Evolutionary conservation across 2,888 invertebrate species (phyloP).

Genomic region (Nymphalis urticae): DNA sequence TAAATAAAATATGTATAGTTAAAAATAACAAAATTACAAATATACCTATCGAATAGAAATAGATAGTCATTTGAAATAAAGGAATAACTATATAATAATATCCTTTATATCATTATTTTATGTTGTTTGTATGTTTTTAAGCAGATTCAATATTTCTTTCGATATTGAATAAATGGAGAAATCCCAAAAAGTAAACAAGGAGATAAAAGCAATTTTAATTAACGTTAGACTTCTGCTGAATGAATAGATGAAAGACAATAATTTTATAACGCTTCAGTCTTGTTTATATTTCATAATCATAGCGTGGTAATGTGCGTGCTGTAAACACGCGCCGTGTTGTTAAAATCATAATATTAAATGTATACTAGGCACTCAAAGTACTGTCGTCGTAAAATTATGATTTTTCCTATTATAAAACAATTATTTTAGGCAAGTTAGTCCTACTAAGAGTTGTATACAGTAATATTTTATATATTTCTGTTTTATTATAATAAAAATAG

Average conservation of each 20-base stretch:
- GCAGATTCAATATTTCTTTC: neutral
- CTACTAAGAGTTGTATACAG: neutral
- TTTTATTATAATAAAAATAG: too few species aligned
- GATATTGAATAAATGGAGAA: neutral
- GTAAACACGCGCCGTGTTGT: conserved; percentile 34
- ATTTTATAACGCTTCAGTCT: conserved; percentile 23
- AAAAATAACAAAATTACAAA: too few species aligned
- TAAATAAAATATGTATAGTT: too few species aligned
- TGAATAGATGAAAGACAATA: conserved; percentile 24
- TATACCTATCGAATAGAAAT: too few species aligned
- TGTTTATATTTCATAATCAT: conserved; percentile 21
- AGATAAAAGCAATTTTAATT: conserved; percentile 13
- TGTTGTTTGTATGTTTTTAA: too few species aligned
- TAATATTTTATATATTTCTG: too few species aligned
- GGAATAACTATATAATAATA: too few species aligned
- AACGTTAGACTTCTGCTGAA: conserved; percentile 8
- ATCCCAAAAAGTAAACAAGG: neutral
- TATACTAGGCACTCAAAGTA: conserved; percentile 26
- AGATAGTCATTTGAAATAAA: too few species aligned
- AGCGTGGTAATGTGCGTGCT: conserved; percentile 29
- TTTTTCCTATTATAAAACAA: neutral
- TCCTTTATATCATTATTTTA: too few species aligned
- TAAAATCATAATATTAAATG: conserved; percentile 36
- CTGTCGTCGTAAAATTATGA: conserved; percentile 23
- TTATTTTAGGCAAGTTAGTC: neutral